Percentiles rank a stretch among this genome's conserved stretches.
phyloP scores from a whole-genome alignment of 2,888 invertebrate species.

The Drosophila picticornis region DNA sequence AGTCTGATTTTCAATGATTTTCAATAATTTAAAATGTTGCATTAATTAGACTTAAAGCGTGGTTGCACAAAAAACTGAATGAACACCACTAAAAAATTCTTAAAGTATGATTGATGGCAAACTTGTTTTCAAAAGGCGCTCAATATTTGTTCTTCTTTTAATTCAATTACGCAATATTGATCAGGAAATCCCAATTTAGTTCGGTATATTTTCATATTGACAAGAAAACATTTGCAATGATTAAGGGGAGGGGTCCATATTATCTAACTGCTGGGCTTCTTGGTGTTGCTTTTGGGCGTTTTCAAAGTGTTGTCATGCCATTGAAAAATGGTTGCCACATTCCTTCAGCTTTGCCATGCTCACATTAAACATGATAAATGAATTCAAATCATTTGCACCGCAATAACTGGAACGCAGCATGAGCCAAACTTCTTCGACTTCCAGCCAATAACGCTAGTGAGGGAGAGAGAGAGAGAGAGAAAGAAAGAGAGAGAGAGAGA shows the following conservation, averaged over 20 bases:
- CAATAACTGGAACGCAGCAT: conserved; percentile 60
- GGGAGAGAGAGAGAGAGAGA: too few relatives aligned
- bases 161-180: conserved; percentile 2
- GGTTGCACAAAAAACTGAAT: background rate
- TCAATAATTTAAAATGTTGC: conserved; percentile 44
- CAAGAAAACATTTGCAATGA: background rate
- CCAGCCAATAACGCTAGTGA: background rate
- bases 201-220: background rate
- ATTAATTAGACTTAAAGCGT: conserved; percentile 18
- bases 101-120: conserved; percentile 25
- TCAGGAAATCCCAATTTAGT: background rate
- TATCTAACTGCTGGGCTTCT: conserved; percentile 36
- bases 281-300: conserved; percentile 24
- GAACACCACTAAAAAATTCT: background rate
- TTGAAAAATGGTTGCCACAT: conserved; percentile 66
- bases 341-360: conserved; percentile 49
- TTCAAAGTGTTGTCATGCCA: conserved; percentile 52
- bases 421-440: conserved; percentile 22
- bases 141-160: background rate
- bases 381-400: conserved; percentile 74
- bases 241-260: conserved; percentile 25
- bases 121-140: background rate
- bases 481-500: background rate
- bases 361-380: conserved; percentile 78
- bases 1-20: background rate